A percentile compares a stretch with the other conserved stretches of the same genome.
Evolutionary conservation across 2,888 invertebrate genomes (phyloP).

Genomic region (Eristalis tenax): DNA sequence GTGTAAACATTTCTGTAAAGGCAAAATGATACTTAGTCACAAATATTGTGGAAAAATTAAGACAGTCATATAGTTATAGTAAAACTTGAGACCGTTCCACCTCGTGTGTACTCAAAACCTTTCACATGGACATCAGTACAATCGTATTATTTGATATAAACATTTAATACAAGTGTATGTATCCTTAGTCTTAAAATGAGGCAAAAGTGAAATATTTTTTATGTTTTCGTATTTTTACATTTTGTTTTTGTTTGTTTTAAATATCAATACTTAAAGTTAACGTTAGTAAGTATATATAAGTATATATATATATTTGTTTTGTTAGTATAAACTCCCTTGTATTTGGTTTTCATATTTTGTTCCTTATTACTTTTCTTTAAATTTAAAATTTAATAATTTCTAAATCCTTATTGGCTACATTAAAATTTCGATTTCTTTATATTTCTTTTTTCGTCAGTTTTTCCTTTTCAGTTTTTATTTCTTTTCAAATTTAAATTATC

Average conservation of each 20-base stretch:
- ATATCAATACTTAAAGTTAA: conserved; percentile 64
- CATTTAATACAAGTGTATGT: conserved; percentile 60
- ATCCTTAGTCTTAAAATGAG: conserved; percentile 73
- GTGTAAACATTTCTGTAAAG: too few relatives aligned
- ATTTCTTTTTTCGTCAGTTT: conserved; percentile 62
- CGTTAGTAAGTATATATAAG: conserved; percentile 70
- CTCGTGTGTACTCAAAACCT: conserved; percentile 8
- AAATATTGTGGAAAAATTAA: too few relatives aligned
- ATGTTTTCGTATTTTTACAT: conserved; percentile 75
- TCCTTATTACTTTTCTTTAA: conserved; percentile 76
- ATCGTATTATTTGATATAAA: conserved; percentile 51
- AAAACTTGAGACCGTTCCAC: not conserved
- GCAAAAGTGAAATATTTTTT: conserved; percentile 71
- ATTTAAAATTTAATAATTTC: conserved; percentile 60
- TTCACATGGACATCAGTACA: conserved; percentile 24
- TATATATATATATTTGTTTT: conserved; percentile 68
- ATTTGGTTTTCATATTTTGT: conserved; percentile 81
- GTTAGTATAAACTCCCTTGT: conserved; percentile 81
- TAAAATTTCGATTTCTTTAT: conserved; percentile 33
- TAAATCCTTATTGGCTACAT: conserved; percentile 58
- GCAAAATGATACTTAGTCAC: too few relatives aligned
- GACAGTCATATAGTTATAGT: not conserved
- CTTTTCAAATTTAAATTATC: conserved; percentile 63
- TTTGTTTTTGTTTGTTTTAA: conserved; percentile 73
- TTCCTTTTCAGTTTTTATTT: conserved; percentile 33